Base-by-base conservation (phyloP, 1,140 invertebrate genomes). In the Lordiphosa collinella region DNA sequence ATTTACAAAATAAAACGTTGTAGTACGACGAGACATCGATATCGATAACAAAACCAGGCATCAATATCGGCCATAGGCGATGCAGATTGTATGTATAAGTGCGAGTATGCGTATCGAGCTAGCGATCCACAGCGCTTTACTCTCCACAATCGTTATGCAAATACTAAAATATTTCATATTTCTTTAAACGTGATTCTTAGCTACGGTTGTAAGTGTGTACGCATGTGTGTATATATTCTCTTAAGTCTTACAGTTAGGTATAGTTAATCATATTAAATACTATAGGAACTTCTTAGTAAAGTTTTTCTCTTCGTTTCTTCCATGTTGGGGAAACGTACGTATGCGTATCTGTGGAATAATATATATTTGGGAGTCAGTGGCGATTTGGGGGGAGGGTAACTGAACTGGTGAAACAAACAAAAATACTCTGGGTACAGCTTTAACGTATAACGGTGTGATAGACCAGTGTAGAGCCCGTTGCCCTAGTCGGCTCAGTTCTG, bases 261-360 rank as follows among this genome's bases (percentile, higher is more conserved):
- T 55, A 53, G 18, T 40, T 40, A 8, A 2, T 18, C 32, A 41
- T 54, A 47, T 75, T 75, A 41, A 71, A 64, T 61, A 60, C 74
- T 78, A 76, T 78, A 78, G 74, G 74, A 78, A 78, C 74, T 76
- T 76, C 53, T 67, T 62, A 64, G 56, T 68, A 59, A 72, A 52
- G 54, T 66, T 64, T 41, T 59, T 55, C 69, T 76, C 50, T 37
- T 41, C 8, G 48, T 64, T 49, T 10, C 52, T 51, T 37, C 32
- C 22, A 32, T 34, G 36, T 59, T 32, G 43, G 47, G 53, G 29
- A 34, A 18, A 31, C n/a, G 11, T 50, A 25, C 34, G 44, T 34
- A 36, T 49, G 22, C 31, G 37, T 36, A 12, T 43, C 32, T 18
- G 11, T 47, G 2, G 32, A 10, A 16, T 29, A 6, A 38, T 60